Percentiles rank a stretch among this genome's conserved stretches.
These are phyloP conservation scores for Ametastegia equiseti DNA, from an alignment of 2,888 invertebrate species.

Conservation along the genomic window DNA sequence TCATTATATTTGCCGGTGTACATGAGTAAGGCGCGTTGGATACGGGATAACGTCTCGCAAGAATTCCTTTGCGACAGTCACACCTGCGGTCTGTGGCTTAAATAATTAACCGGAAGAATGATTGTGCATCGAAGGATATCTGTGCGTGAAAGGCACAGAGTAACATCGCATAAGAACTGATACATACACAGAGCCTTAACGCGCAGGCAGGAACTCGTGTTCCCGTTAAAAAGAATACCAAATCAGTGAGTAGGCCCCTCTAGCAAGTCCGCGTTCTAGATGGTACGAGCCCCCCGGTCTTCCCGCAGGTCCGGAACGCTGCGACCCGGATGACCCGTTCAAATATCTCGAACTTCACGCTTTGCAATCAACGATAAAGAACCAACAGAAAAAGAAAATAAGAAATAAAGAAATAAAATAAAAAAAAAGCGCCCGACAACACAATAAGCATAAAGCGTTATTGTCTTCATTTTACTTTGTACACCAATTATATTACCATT, in stretches of 20 bases:
- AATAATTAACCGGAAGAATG: slow-evolving; percentile 12
- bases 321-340: slow-evolving; percentile 26
- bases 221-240: slow-evolving; percentile 47
- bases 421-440: no score
- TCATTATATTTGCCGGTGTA: background rate
- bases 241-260: slow-evolving; percentile 41
- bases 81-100: background rate
- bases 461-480: background rate
- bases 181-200: slow-evolving; percentile 29
- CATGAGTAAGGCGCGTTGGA: no score
- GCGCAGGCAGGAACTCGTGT: slow-evolving; percentile 40
- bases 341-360: background rate
- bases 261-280: slow-evolving; percentile 41
- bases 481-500: background rate
- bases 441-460: background rate
- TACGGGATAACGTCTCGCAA: background rate
- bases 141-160: slow-evolving; percentile 14
- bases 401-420: no score
- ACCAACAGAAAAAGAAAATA: background rate
- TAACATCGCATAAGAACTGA: slow-evolving; percentile 12
- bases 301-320: slow-evolving; percentile 25
- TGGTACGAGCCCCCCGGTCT: slow-evolving; percentile 37
- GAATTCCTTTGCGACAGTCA: background rate
- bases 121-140: slow-evolving; percentile 3
- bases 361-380: background rate